phyloP scores from a whole-genome alignment of 1,140 invertebrate species.

The Drosophila orena region DNA sequence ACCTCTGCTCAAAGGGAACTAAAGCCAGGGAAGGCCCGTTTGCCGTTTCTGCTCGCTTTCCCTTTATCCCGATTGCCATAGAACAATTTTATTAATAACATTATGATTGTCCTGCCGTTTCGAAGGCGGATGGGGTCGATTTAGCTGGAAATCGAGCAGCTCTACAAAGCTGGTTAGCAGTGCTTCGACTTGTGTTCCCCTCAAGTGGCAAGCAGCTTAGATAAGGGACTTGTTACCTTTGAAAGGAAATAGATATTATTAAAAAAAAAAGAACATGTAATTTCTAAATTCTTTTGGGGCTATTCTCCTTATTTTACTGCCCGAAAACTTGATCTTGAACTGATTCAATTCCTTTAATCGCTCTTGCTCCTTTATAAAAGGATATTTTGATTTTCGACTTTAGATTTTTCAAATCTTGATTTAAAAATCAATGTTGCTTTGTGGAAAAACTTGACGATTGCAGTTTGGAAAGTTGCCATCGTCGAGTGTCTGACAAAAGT shows the following conservation, averaged over 20 bases:
- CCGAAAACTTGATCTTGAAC: background rate
- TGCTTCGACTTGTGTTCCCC: conserved; percentile 8
- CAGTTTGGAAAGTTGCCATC: no score
- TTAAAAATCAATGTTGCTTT: no score
- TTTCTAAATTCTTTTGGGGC: no score
- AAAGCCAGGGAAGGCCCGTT: conserved; percentile 19
- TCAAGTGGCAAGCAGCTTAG: conserved; percentile 21
- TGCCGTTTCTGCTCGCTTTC: conserved; percentile 50
- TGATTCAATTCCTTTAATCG: conserved; percentile 10
- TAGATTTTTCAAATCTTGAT: no score
- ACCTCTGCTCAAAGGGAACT: background rate
- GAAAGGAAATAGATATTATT: background rate
- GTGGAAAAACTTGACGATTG: no score
- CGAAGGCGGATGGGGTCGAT: background rate
- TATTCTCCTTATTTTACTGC: no score
- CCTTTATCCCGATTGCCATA: conserved; percentile 74
- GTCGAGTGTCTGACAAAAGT: no score
- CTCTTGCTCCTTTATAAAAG: no score
- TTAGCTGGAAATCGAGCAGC: background rate
- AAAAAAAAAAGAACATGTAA: background rate
- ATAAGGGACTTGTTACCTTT: conserved; percentile 12
- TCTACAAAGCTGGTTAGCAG: background rate
- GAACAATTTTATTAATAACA: conserved; percentile 79
- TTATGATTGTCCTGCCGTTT: conserved; percentile 60
- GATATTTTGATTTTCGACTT: no score